Evolutionary conservation across 2,888 invertebrate species (phyloP).

Genomic region (Hypolimnas misippus): DNA sequence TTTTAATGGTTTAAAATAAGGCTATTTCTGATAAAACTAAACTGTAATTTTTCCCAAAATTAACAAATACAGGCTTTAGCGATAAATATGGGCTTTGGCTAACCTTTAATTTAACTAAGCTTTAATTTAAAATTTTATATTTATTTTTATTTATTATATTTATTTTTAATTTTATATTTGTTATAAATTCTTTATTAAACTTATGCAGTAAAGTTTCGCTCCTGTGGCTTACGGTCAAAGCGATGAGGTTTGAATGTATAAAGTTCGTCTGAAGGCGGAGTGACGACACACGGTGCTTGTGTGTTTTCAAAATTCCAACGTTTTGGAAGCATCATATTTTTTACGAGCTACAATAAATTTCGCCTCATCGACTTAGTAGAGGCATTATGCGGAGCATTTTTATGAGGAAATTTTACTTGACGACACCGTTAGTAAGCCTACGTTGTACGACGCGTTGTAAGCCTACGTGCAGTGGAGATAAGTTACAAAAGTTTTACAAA

Average conservation of each 20-base stretch:
- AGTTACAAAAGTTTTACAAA: conserved; percentile 47
- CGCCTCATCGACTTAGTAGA: conserved; percentile 64
- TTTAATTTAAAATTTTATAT: too few species aligned
- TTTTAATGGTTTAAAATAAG: too few species aligned
- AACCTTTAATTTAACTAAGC: too few species aligned
- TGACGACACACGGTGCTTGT: conserved; percentile 56
- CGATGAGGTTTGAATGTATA: conserved; percentile 47
- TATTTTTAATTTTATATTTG: background rate
- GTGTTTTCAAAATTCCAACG: conserved; percentile 55
- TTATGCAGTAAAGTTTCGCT: background rate
- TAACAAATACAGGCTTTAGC: too few species aligned
- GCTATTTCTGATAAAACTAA: too few species aligned
- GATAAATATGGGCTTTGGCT: too few species aligned
- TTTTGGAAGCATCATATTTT: conserved; percentile 57
- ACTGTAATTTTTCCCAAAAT: too few species aligned
- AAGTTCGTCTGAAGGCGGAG: conserved; percentile 55
- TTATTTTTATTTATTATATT: too few species aligned
- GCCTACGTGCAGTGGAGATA: conserved; percentile 38
- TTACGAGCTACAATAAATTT: conserved; percentile 72
- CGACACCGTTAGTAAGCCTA: background rate
- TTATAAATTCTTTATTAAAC: background rate
- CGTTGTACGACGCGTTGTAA: too few species aligned
- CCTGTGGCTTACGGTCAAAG: conserved; percentile 15
- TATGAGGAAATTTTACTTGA: conserved; percentile 59
- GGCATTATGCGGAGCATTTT: conserved; percentile 62